Evolutionary conservation across 2,113 vertebrate species (phyloP).

Genomic region (Madoqua kirkii): DNA sequence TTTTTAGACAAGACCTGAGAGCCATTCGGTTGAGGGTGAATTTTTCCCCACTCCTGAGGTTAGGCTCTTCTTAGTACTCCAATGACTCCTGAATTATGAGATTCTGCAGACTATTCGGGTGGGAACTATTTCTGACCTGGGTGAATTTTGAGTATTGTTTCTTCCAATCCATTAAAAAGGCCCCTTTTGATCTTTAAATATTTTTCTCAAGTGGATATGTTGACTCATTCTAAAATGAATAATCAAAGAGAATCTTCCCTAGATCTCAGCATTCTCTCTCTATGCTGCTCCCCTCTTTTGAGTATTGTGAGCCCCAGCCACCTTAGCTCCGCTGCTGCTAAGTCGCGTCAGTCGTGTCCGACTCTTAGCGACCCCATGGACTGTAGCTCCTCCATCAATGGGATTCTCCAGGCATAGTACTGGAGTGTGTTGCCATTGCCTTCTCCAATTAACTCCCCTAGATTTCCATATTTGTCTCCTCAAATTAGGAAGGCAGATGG

Average conservation of each 20-base stretch:
- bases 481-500: neutral
- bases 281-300: fast-evolving
- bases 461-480: neutral
- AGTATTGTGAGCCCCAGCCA: neutral
- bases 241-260: fast-evolving
- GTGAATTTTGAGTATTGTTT: neutral
- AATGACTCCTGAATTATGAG: neutral
- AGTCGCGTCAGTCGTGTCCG: fast-evolving
- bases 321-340: neutral
- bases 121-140: neutral
- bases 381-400: too few relatives aligned
- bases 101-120: neutral
- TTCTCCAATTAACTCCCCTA: neutral
- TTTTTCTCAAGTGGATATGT: neutral
- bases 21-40: neutral
- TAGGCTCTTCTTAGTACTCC: neutral
- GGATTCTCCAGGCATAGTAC: too few relatives aligned
- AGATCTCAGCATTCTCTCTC: neutral
- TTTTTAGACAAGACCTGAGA: neutral
- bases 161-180: neutral
- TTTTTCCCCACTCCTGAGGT: neutral
- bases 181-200: neutral
- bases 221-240: neutral
- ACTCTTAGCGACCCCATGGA: too few relatives aligned
- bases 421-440: too few relatives aligned